Evolutionary conservation across 1,140 invertebrate species (phyloP).

Genomic region (Cotesia chilonis): DNA sequence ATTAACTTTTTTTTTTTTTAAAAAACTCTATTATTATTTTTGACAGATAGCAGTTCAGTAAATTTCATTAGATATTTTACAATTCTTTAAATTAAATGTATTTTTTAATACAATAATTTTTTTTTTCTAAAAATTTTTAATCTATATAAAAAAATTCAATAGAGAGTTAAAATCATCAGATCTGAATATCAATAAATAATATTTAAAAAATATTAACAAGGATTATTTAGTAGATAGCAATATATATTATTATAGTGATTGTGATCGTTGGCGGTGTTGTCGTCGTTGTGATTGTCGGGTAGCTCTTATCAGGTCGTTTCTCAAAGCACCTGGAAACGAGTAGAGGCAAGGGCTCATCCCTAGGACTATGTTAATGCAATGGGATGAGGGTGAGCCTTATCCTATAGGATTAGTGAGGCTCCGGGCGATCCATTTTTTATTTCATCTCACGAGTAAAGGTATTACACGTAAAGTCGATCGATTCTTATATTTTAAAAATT

Average conservation of each 20-base stretch:
- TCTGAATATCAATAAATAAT: too few species aligned
- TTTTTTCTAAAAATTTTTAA: too few species aligned
- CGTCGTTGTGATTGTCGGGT: slow-evolving; percentile 33
- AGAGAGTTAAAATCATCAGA: too few species aligned
- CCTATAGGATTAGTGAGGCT: slow-evolving; percentile 38
- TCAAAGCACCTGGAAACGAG: slow-evolving; percentile 55
- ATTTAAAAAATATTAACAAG: too few species aligned
- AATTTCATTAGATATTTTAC: too few species aligned
- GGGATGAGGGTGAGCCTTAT: slow-evolving; percentile 37
- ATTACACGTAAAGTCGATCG: slow-evolving; percentile 21
- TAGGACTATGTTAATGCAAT: slow-evolving; percentile 54
- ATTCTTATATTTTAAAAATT: slow-evolving; percentile 20
- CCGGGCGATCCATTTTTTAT: slow-evolving; percentile 32
- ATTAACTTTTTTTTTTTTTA: slow-evolving; percentile 22
- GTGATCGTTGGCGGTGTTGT: background rate
- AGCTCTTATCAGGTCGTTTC: slow-evolving; percentile 58
- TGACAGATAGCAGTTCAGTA: slow-evolving; percentile 15
- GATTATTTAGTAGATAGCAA: too few species aligned
- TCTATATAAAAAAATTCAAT: too few species aligned
- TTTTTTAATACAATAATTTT: too few species aligned
- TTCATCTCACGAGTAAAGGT: slow-evolving; percentile 7
- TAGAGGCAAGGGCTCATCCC: slow-evolving; percentile 53
- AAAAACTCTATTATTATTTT: slow-evolving; percentile 3
- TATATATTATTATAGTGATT: background rate
- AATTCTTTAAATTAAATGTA: too few species aligned